phyloP scores from a whole-genome alignment of 2,797 vertebrate genomes.

The Poecilia gillii region DNA sequence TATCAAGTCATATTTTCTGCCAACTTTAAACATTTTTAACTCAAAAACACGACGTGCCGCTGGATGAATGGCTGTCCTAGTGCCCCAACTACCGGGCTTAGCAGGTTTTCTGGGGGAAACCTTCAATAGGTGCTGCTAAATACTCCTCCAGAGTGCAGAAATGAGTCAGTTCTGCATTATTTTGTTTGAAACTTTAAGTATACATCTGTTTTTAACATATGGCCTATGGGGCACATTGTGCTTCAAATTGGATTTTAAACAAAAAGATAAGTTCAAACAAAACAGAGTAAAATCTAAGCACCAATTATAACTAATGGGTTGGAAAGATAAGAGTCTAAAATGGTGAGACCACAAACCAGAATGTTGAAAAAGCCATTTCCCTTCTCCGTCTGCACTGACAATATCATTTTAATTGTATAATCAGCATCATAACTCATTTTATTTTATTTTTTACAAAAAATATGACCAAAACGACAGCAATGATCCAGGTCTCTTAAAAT shows the following conservation, averaged over 20 bases:
- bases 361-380: background rate
- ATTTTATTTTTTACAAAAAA: background rate
- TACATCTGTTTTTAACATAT: background rate
- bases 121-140: background rate
- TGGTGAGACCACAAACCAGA: background rate
- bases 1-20: no score
- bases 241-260: background rate
- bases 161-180: background rate
- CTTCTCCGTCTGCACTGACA: background rate
- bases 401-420: background rate
- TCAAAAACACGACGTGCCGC: no score
- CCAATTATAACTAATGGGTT: background rate
- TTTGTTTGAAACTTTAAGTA: background rate
- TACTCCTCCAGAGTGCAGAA: background rate
- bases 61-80: no score
- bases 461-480: background rate
- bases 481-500: slow-evolving; percentile 4
- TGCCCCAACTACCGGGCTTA: no score
- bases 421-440: background rate
- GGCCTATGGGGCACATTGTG: background rate
- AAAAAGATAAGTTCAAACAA: no score
- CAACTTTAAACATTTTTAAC: no score
- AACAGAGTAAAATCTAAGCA: background rate
- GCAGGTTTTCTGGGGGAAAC: no score
- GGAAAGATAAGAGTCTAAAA: background rate